These are phyloP conservation scores for Trichosurus vulpecula DNA, from an alignment of 2,797 vertebrate species.

Conservation along the genomic window DNA sequence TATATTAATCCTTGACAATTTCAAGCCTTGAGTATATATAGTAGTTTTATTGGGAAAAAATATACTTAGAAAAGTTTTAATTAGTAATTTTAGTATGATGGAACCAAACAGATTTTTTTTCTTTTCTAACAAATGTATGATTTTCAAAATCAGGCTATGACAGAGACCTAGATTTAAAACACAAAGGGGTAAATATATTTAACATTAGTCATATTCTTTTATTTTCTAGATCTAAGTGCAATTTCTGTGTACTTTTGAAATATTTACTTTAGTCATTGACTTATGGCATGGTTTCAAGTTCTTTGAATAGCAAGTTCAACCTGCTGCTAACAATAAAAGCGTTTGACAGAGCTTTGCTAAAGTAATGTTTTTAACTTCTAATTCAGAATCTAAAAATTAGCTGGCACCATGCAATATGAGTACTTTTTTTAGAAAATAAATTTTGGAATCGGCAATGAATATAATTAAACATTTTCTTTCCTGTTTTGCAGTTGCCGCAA, in stretches of 20 bases:
- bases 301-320: slow-evolving; percentile 26
- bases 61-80: slow-evolving; percentile 27
- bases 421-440: background rate
- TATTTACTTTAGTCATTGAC: slow-evolving; percentile 41
- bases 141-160: background rate
- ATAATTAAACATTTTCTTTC: slow-evolving; percentile 70
- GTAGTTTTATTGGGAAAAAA: slow-evolving; percentile 20
- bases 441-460: slow-evolving; percentile 39
- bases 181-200: slow-evolving; percentile 34
- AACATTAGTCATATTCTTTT: slow-evolving; percentile 33
- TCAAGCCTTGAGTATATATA: background rate
- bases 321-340: slow-evolving; percentile 11
- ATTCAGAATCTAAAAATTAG: slow-evolving; percentile 53
- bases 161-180: slow-evolving; percentile 37
- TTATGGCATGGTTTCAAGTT: background rate
- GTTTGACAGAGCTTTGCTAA: slow-evolving; percentile 20
- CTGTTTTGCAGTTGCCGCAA: slow-evolving; percentile 89
- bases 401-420: slow-evolving; percentile 17
- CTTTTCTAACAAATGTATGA: background rate
- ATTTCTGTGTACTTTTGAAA: background rate
- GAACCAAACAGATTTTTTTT: background rate
- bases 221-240: slow-evolving; percentile 14
- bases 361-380: slow-evolving; percentile 30
- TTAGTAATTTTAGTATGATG: background rate
- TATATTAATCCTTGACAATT: background rate